Conservation (phyloP, 2,797 vertebrate genomes). For the Rhinichthys osculus region DNA sequence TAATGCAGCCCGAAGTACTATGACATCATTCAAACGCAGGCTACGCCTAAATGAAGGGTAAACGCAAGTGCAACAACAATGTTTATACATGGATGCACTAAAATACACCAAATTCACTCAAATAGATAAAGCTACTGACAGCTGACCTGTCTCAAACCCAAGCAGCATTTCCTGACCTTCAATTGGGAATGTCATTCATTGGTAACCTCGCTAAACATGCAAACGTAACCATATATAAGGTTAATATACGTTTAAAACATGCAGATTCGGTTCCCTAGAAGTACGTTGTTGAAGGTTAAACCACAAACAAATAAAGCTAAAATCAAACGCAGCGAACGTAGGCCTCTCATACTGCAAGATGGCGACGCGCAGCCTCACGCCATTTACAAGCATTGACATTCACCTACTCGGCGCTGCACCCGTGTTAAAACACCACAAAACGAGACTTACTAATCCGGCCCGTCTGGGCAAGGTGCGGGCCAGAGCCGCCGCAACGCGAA, state of each 20-base stretch:
- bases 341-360: slow-evolving; percentile 72
- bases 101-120: not conserved
- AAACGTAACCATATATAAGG: rapidly evolving
- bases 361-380: slow-evolving; percentile 64
- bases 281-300: no score
- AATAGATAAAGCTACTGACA: not conserved
- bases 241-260: rapidly evolving
- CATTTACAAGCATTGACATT: slow-evolving; percentile 44
- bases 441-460: slow-evolving; percentile 86
- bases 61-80: not conserved
- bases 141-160: not conserved
- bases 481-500: slow-evolving; percentile 89
- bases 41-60: not conserved
- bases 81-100: not conserved
- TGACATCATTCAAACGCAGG: not conserved
- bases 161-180: slow-evolving; percentile 71
- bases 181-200: slow-evolving; percentile 63
- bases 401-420: not conserved
- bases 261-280: rapidly evolving
- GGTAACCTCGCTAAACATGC: not conserved
- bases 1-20: not conserved
- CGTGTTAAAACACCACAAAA: not conserved
- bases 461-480: slow-evolving; percentile 85
- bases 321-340: slow-evolving; percentile 34
- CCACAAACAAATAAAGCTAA: not conserved